A percentile compares a stretch with the other conserved stretches of the same genome.
phyloP scores from a whole-genome alignment of 2,888 invertebrate genomes.

The Cactoblastis cactorum region DNA sequence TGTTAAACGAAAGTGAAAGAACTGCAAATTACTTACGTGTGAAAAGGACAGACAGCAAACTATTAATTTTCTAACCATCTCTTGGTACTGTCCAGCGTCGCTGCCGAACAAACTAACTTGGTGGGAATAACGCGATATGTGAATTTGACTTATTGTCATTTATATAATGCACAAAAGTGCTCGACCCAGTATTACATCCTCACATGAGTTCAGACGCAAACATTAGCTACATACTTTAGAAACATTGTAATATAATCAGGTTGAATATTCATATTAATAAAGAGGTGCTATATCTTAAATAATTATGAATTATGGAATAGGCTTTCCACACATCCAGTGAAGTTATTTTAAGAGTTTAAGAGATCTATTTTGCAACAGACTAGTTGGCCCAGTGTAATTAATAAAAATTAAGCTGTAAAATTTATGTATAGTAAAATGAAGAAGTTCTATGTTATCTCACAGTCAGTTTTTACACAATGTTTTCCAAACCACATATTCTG shows the following conservation, averaged over 20 bases:
- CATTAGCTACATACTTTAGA: neutral
- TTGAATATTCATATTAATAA: no score
- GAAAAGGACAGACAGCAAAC: neutral
- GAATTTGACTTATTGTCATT: constrained; percentile 69
- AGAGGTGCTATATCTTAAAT: no score
- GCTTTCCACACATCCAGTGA: no score
- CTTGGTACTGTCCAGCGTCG: constrained; percentile 26
- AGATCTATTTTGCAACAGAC: no score
- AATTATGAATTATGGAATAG: no score
- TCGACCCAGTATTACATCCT: constrained; percentile 68
- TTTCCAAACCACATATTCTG: neutral
- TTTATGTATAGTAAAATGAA: no score
- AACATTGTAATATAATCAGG: neutral
- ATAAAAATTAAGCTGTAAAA: no score
- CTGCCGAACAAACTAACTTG: constrained; percentile 45
- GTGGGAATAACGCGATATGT: constrained; percentile 71
- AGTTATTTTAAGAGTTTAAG: no score
- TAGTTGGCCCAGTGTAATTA: no score
- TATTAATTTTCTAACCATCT: neutral
- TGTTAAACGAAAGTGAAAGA: neutral
- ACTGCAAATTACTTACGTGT: neutral
- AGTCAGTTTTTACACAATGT: neutral
- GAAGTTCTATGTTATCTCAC: no score
- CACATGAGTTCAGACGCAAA: constrained; percentile 20
- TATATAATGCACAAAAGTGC: constrained; percentile 60